Evolutionary conservation across 1,140 invertebrate genomes (phyloP).

Genomic region (Halesus radiatus): DNA sequence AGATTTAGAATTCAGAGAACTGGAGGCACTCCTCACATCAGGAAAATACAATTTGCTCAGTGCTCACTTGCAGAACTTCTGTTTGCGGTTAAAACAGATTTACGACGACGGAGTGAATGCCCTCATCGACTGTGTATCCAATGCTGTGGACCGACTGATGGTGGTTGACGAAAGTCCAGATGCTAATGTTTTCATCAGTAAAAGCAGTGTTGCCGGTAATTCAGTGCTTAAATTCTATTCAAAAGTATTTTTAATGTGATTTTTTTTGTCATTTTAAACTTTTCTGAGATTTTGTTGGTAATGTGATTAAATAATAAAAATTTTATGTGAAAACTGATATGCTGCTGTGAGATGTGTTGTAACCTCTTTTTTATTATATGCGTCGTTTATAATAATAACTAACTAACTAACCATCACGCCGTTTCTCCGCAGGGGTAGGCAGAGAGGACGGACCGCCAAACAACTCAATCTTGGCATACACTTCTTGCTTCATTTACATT

Average conservation of each 20-base stretch:
- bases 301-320: not conserved
- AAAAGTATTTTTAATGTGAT: too few species aligned
- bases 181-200: conserved; percentile 64
- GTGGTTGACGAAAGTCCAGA: conserved; percentile 59
- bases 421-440: too few species aligned
- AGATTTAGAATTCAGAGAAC: conserved; percentile 69
- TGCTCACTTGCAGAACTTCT: conserved; percentile 68
- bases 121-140: conserved; percentile 66
- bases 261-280: too few species aligned
- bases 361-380: too few species aligned
- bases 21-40: conserved; percentile 66
- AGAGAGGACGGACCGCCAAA: too few species aligned
- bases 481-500: too few species aligned
- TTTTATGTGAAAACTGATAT: too few species aligned
- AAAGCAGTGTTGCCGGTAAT: conserved; percentile 68
- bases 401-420: too few species aligned
- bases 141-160: conserved; percentile 67
- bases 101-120: conserved; percentile 68
- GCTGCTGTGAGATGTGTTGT: too few species aligned
- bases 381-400: too few species aligned
- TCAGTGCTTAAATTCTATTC: not conserved
- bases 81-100: conserved; percentile 67
- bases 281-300: too few species aligned
- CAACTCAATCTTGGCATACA: too few species aligned
- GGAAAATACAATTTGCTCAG: conserved; percentile 67